Evolutionary conservation across 2,113 vertebrate species (phyloP).

Genomic region (Cebidichthys violaceus): DNA sequence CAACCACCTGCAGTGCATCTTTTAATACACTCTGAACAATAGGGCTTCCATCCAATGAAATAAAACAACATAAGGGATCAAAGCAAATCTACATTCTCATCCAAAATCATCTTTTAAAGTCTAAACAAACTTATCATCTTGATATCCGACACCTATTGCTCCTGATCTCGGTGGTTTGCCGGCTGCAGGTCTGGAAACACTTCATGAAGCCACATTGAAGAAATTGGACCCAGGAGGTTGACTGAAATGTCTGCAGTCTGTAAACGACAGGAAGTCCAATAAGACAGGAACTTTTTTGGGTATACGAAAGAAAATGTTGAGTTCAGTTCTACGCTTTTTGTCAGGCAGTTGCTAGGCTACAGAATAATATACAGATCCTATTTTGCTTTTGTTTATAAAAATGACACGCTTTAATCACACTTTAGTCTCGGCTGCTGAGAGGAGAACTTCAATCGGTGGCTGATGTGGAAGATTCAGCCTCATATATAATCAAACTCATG

Average conservation of each 20-base stretch:
- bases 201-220: conserved; percentile 3
- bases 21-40: neutral
- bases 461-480: conserved; percentile 18
- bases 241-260: conserved; percentile 7
- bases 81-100: conserved; percentile 1
- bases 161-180: neutral
- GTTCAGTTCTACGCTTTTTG: neutral
- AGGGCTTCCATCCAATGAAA: neutral
- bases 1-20: neutral
- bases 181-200: neutral
- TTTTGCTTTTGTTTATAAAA: conserved; percentile 2
- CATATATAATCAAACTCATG: conserved; percentile 45
- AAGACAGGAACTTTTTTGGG: neutral
- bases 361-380: neutral
- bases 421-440: conserved; percentile 7
- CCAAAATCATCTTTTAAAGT: conserved; percentile 20
- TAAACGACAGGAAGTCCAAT: neutral
- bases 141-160: neutral
- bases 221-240: conserved; percentile 1
- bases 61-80: neutral
- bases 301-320: neutral
- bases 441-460: conserved; percentile 33
- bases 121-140: neutral
- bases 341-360: conserved; percentile 13
- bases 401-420: conserved; percentile 15